Conservation (phyloP, 92 coral and sea anemone genomes). For the Metridium senile region DNA sequence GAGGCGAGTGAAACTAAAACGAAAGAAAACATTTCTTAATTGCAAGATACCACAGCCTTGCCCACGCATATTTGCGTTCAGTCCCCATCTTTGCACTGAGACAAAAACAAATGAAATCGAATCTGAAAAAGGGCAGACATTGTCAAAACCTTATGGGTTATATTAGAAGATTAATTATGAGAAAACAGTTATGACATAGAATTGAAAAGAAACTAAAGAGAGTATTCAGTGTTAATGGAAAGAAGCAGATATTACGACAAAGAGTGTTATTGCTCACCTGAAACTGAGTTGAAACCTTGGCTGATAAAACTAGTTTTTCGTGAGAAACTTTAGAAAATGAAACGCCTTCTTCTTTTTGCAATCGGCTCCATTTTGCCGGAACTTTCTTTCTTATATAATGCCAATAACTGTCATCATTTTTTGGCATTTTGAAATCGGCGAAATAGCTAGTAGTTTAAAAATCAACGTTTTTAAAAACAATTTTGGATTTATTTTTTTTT, state of each 20-base stretch:
- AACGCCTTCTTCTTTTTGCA: conserved; percentile 9
- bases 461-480: no score
- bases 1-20: background rate
- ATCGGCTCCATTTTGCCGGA: no score
- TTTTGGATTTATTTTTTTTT: no score
- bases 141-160: background rate
- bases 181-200: no score
- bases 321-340: background rate
- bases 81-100: background rate
- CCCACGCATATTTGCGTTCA: background rate
- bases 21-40: background rate
- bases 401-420: no score
- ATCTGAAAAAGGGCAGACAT: background rate
- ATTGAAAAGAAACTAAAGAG: background rate
- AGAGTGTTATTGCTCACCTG: conserved; percentile 1
- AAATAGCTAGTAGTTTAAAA: no score
- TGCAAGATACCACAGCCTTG: background rate
- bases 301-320: background rate
- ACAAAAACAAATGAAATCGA: background rate
- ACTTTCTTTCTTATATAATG: no score
- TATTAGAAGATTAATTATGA: no score
- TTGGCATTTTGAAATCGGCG: no score
- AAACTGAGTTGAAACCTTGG: conserved; percentile 15
- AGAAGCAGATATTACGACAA: background rate
- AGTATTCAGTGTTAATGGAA: background rate